Conservation (phyloP, 2,113 vertebrate genomes). For the Paralichthys olivaceus region DNA sequence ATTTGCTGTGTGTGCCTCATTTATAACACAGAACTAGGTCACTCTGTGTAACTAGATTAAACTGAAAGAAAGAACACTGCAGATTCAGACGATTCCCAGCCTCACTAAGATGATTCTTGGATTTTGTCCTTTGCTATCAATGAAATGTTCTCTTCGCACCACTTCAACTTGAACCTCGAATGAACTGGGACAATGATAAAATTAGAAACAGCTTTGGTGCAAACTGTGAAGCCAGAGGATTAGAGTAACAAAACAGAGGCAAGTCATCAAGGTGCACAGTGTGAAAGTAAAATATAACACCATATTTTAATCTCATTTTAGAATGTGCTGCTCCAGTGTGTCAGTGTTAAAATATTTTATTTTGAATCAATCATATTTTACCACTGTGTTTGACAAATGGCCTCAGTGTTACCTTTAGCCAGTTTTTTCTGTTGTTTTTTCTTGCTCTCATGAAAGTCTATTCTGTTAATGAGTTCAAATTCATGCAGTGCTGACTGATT, state of each 20-base stretch:
- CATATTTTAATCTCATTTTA: not conserved
- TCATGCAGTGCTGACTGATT: not conserved
- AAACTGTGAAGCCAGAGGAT: constrained; percentile 11
- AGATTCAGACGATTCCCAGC: constrained; percentile 29
- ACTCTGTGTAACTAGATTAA: constrained; percentile 39
- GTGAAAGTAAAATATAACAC: not conserved
- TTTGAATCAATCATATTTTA: too few relatives aligned
- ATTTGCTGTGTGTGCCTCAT: constrained; percentile 44
- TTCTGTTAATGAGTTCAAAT: constrained; percentile 12
- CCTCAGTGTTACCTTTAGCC: too few relatives aligned
- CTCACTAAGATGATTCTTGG: constrained; percentile 17
- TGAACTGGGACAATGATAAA: constrained; percentile 22
- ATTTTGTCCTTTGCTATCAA: constrained; percentile 29
- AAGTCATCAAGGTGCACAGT: not conserved
- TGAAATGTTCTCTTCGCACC: constrained; percentile 38
- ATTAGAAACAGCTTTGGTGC: constrained; percentile 25
- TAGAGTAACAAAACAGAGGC: not conserved
- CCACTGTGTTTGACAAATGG: too few relatives aligned
- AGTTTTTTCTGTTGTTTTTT: not conserved
- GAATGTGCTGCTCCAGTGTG: not conserved
- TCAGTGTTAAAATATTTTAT: not conserved
- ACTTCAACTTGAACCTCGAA: constrained; percentile 26
- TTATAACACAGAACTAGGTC: constrained; percentile 66
- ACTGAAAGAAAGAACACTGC: constrained; percentile 31
- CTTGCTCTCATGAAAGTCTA: not conserved